Percentiles rank a stretch among this genome's conserved stretches.
Evolutionary conservation across 2,797 vertebrate genomes (phyloP).

Genomic region (Okamejei kenojei): DNA sequence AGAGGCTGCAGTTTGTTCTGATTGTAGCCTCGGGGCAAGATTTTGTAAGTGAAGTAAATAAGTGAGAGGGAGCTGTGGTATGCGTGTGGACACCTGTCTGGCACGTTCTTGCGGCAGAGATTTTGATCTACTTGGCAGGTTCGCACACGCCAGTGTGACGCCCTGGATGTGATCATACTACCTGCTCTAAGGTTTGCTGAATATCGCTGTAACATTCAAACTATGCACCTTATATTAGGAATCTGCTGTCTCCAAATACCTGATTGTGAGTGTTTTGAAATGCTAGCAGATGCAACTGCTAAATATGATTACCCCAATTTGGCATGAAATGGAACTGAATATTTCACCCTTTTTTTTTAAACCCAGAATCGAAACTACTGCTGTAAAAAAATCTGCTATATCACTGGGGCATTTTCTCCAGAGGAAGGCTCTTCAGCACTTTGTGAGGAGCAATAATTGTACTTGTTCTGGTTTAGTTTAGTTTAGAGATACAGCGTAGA

Average conservation of each 20-base stretch:
- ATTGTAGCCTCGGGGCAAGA: conserved; percentile 32
- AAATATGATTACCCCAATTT: neutral
- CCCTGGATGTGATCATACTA: conserved; percentile 46
- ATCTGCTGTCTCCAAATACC: neutral
- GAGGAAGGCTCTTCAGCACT: neutral
- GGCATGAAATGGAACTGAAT: conserved; percentile 13
- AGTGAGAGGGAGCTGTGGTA: conserved; percentile 38
- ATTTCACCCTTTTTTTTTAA: neutral
- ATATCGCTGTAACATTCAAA: neutral
- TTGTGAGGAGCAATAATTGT: neutral
- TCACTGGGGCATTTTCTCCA: neutral
- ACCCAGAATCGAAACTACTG: neutral
- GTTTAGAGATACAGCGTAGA: too few relatives aligned
- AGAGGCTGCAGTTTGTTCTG: conserved; percentile 21
- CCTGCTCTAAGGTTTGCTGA: neutral
- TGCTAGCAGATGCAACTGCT: neutral
- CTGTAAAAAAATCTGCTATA: neutral
- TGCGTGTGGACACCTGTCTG: conserved; percentile 46
- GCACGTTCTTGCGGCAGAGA: conserved; percentile 40
- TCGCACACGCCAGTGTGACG: conserved; percentile 45
- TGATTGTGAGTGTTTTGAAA: neutral
- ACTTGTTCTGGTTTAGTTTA: neutral
- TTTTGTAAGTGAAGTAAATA: neutral
- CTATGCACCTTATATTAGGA: neutral
- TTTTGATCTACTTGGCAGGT: conserved; percentile 46